phyloP scores from a whole-genome alignment of 2,113 vertebrate genomes.

The Anser brachyrhynchus region DNA sequence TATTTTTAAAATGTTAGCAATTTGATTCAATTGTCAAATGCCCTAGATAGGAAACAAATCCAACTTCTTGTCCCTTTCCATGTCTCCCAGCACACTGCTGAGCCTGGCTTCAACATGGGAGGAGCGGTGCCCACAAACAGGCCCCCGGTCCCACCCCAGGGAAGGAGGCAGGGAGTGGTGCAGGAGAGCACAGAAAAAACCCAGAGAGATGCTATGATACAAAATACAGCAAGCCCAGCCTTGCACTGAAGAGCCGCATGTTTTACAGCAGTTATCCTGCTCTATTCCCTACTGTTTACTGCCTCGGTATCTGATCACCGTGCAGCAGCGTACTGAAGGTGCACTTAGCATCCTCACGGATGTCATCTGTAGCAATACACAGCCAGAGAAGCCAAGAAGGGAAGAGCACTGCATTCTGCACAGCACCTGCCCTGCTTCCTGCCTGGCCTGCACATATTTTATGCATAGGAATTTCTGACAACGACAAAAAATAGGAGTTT shows the following conservation, averaged over 20 bases:
- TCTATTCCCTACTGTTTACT: neutral
- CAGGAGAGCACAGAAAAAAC: neutral
- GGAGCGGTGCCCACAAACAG: neutral
- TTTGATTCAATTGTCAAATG: neutral
- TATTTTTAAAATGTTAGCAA: neutral
- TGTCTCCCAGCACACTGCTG: no score
- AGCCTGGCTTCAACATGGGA: no score
- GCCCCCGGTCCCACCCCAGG: neutral
- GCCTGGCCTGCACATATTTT: neutral
- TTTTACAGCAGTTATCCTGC: neutral
- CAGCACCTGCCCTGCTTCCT: neutral
- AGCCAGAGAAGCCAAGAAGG: neutral
- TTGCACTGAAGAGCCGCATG: neutral
- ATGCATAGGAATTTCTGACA: neutral
- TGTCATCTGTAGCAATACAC: accelerated
- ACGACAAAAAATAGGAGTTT: neutral
- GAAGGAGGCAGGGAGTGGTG: neutral
- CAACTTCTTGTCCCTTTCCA: neutral
- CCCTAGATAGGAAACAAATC: neutral
- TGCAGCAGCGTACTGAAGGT: accelerated
- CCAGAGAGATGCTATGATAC: accelerated
- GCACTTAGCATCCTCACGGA: neutral
- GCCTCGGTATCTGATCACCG: neutral
- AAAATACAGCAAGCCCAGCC: neutral
- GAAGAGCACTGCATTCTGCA: accelerated